These are phyloP conservation scores for Rugalucina vietnamica DNA, from an alignment of 2,888 invertebrate species.

Conservation along the genomic window DNA sequence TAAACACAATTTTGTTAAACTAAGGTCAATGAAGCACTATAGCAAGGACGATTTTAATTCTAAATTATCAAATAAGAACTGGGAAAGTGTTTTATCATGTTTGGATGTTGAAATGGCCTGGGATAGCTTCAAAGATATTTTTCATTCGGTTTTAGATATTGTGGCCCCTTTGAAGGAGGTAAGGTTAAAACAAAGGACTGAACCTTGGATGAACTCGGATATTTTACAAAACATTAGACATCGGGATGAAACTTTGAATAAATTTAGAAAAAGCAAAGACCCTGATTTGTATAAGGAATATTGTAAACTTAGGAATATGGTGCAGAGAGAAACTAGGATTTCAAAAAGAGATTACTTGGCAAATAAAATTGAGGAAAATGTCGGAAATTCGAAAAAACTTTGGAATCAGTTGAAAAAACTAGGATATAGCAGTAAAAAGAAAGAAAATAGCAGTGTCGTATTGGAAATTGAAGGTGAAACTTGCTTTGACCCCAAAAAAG, in stretches of 20 bases:
- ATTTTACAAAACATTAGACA: conserved; percentile 11
- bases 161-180: conserved; percentile 13
- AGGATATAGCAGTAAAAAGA: too few relatives aligned
- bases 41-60: background rate
- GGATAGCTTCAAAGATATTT: background rate
- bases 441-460: too few relatives aligned
- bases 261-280: conserved; percentile 11
- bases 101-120: background rate
- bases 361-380: too few relatives aligned
- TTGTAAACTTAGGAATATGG: background rate
- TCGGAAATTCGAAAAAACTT: too few relatives aligned
- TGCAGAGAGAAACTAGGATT: background rate
- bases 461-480: too few relatives aligned
- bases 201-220: conserved; percentile 14
- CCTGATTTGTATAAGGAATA: background rate
- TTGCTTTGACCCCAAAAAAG: too few relatives aligned
- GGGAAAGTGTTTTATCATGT: background rate
- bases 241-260: conserved; percentile 15
- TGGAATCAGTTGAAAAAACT: too few relatives aligned
- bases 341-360: background rate
- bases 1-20: background rate
- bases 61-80: background rate
- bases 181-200: conserved; percentile 17
- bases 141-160: conserved; percentile 11
- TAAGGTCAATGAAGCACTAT: too few relatives aligned